Evolutionary conservation across 2,113 vertebrate species (phyloP).

Genomic region (Pygathrix nemaeus): DNA sequence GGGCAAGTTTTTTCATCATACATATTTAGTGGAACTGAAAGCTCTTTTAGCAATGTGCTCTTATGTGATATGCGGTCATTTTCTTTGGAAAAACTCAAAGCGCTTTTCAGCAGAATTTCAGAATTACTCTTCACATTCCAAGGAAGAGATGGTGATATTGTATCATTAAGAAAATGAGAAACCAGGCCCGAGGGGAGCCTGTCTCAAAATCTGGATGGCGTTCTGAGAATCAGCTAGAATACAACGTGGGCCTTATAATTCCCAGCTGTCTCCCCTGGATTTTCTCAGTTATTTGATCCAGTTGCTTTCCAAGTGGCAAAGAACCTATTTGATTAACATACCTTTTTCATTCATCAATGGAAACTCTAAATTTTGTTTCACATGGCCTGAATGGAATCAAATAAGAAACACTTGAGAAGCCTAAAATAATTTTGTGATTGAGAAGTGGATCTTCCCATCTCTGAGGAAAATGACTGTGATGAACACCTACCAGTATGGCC

Average conservation of each 20-base stretch:
- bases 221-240: background rate
- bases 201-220: background rate
- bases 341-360: background rate
- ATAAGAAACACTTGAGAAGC: background rate
- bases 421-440: background rate
- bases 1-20: background rate
- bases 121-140: background rate
- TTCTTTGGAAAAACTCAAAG: slow-evolving; percentile 18
- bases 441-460: background rate
- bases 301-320: background rate
- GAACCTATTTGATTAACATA: background rate
- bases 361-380: background rate
- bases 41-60: background rate
- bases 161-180: background rate
- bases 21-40: background rate
- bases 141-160: background rate
- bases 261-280: background rate
- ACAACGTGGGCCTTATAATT: background rate
- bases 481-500: background rate
- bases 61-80: background rate
- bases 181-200: background rate
- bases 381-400: no score
- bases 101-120: background rate
- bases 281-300: background rate
- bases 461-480: background rate